Conservation (phyloP, 2,888 invertebrate species). For the Malacosoma neustria region DNA sequence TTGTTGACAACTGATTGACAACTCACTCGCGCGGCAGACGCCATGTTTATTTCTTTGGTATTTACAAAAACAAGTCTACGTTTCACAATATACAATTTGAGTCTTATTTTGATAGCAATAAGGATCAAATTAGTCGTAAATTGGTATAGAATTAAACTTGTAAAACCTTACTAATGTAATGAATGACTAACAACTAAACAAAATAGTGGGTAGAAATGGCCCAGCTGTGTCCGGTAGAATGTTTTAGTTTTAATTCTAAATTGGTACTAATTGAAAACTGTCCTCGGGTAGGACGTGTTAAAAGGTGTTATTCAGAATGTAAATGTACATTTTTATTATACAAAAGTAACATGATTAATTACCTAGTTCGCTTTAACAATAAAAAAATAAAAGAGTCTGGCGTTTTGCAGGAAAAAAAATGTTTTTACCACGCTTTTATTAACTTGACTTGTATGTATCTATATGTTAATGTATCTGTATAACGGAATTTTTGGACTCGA, state of each 20-base stretch:
- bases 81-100: neutral
- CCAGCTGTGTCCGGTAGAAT: conserved; percentile 70
- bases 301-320: conserved; percentile 17
- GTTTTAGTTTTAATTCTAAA: conserved; percentile 68
- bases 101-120: conserved; percentile 7
- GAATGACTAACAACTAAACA: conserved; percentile 71
- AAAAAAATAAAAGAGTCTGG: too few species aligned
- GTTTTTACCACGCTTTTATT: too few species aligned
- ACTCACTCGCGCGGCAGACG: conserved; percentile 61
- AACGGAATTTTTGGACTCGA: too few species aligned
- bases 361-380: too few species aligned
- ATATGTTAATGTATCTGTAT: too few species aligned
- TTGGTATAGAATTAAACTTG: conserved; percentile 21
- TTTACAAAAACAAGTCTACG: conserved; percentile 19
- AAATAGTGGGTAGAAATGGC: conserved; percentile 62
- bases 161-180: conserved; percentile 62
- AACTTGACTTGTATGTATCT: too few species aligned
- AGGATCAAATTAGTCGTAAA: conserved; percentile 16
- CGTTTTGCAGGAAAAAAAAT: too few species aligned
- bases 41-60: conserved; percentile 66
- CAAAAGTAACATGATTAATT: too few species aligned
- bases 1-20: conserved; percentile 72
- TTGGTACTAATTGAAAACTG: conserved; percentile 67
- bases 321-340: too few species aligned
- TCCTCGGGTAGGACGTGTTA: conserved; percentile 41